These are phyloP conservation scores for Dreissena polymorpha DNA, from an alignment of 1,140 invertebrate genomes.

Conservation along the genomic window DNA sequence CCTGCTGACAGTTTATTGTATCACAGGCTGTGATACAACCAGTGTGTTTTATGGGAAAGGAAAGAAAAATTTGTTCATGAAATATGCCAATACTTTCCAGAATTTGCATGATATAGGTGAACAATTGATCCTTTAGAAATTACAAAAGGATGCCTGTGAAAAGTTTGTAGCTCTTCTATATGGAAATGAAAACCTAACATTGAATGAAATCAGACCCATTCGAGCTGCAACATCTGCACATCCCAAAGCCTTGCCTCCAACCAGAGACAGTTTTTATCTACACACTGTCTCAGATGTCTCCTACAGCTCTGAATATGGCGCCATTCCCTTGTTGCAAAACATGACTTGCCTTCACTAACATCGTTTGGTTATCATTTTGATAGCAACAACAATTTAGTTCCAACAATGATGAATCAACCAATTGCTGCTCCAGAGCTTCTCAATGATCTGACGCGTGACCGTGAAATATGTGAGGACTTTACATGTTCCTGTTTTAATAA, in stretches of 20 bases:
- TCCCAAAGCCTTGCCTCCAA: constrained; percentile 8
- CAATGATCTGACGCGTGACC: constrained; percentile 11
- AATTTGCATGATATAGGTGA: neutral
- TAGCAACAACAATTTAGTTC: no score
- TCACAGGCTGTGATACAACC: constrained; percentile 37
- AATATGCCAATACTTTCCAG: neutral
- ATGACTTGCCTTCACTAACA: neutral
- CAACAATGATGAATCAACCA: constrained; percentile 16
- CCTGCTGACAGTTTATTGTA: constrained; percentile 24
- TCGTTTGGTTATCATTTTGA: constrained; percentile 11
- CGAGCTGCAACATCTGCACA: neutral
- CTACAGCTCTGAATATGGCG: constrained; percentile 26
- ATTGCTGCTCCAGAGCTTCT: constrained; percentile 14
- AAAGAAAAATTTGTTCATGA: constrained; percentile 17
- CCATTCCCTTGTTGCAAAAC: neutral
- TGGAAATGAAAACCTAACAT: neutral
- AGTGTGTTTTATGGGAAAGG: constrained; percentile 24
- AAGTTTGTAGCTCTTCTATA: neutral
- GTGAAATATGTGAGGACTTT: constrained; percentile 10
- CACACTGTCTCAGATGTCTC: constrained; percentile 16
- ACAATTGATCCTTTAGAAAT: neutral
- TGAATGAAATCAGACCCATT: neutral
- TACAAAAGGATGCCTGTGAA: constrained; percentile 19
- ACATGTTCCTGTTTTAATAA: constrained; percentile 20
- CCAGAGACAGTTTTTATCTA: neutral